Evolutionary conservation across 1,140 invertebrate genomes (phyloP).

Genomic region (Bathynomus jamesi): DNA sequence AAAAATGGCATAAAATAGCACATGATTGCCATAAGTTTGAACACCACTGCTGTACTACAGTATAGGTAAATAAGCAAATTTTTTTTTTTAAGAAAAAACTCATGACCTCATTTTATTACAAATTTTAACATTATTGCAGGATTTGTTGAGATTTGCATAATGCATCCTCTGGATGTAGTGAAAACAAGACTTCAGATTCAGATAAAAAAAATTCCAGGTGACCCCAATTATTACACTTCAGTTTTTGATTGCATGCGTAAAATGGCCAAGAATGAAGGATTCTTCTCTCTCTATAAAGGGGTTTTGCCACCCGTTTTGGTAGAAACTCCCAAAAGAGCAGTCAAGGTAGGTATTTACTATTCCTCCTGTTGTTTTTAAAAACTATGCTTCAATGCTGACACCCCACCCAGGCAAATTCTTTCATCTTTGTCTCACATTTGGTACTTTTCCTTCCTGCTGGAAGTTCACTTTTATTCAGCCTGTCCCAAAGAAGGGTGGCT

Average conservation of each 20-base stretch:
- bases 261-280: slow-evolving; percentile 76
- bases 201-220: slow-evolving; percentile 40
- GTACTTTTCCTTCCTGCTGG: too few relatives aligned
- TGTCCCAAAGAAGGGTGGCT: too few relatives aligned
- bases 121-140: too few relatives aligned
- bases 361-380: background rate
- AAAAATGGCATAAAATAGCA: too few relatives aligned
- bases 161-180: slow-evolving; percentile 88
- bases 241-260: slow-evolving; percentile 78
- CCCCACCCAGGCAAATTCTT: too few relatives aligned
- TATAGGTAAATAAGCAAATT: too few relatives aligned
- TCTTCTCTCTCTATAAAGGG: slow-evolving; percentile 77
- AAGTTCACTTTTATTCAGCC: too few relatives aligned
- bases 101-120: too few relatives aligned
- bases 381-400: too few relatives aligned
- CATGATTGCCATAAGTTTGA: too few relatives aligned
- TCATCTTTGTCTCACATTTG: too few relatives aligned
- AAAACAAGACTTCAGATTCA: slow-evolving; percentile 83
- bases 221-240: slow-evolving; percentile 60
- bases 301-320: slow-evolving; percentile 83
- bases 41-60: background rate
- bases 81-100: too few relatives aligned
- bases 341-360: slow-evolving; percentile 54
- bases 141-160: slow-evolving; percentile 88
- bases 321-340: slow-evolving; percentile 89